Base-by-base conservation (phyloP, 1,140 invertebrate genomes). In the Aplysia californica region DNA sequence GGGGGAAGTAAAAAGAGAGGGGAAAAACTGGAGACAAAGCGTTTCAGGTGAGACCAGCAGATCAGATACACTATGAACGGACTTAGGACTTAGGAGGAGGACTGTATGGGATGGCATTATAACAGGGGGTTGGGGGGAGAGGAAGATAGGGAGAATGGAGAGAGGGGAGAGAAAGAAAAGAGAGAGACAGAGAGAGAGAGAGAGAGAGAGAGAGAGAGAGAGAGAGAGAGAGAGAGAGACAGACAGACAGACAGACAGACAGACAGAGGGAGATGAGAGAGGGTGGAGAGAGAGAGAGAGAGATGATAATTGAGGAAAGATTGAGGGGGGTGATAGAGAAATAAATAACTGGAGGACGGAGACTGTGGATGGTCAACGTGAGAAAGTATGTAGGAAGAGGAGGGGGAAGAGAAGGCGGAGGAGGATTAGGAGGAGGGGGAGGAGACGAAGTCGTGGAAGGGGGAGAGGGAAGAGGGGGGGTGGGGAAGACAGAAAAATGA, bases 381-480 rank as follows among this genome's bases (percentile, higher is more conserved):
- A 26, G 29, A 26, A 29, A 29, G 59, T 15, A 26, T 20, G 59
- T 15, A 64, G 59, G 59, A 20, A 64, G 59, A 64, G 26, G 26
- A 26, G 26, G 59, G 59, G 29, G 59, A 29, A 29, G 26, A 26
- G 26, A 26, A 15, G 59, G 26, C 10, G 59, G 26, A 64, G 29
- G 26, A 29, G 18, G 26, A 29, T 15, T 15, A 20, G 59, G 59
- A 29, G 26, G 59, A 15, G 26, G 18, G 26, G 26, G 59, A 64
- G 26, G 35, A 39, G 33, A 56, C 18, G 67, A 35, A 10, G 33
- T 15, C 15, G 67, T 15, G 33, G 26, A 33, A 74, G 23, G 26
- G 33, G 33, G 71, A 15, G 29, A 15, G 26, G 85, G 79, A 61
- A 56, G 33, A 39, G 33, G 39, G 67, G 33, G 26, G 18, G 31